phyloP scores from a whole-genome alignment of 1,140 invertebrate genomes.

The Neuroterus valhalla region DNA sequence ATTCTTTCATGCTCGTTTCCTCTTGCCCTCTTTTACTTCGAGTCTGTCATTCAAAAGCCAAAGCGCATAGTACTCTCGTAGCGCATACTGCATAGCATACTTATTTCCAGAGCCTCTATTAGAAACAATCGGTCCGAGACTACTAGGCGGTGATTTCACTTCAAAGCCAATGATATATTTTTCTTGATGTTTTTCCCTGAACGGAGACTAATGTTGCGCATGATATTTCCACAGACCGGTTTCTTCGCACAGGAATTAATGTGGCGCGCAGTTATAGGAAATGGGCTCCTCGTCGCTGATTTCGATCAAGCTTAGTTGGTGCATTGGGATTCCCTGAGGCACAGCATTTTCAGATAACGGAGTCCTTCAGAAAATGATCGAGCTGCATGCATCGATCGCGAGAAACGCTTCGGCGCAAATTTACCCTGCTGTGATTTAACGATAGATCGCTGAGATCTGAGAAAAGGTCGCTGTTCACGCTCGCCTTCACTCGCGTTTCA shows the following conservation, averaged over 20 bases:
- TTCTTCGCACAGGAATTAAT: background rate
- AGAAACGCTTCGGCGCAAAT: constrained; percentile 19
- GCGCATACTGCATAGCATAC: too few relatives aligned
- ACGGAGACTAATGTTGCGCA: constrained; percentile 5
- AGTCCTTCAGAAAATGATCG: background rate
- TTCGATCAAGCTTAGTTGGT: background rate
- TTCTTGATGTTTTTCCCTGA: background rate
- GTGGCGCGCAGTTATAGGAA: background rate
- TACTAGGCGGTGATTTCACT: background rate
- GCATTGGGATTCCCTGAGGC: background rate
- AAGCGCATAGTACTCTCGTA: too few relatives aligned
- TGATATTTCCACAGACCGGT: background rate
- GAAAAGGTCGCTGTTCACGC: constrained; percentile 29
- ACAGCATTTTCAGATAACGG: background rate
- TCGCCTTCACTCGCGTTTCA: constrained; percentile 24
- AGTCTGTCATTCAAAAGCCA: too few relatives aligned
- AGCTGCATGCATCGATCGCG: background rate
- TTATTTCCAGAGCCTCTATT: background rate
- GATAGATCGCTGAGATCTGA: constrained; percentile 14
- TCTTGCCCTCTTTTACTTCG: too few relatives aligned
- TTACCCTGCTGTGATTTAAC: constrained; percentile 1
- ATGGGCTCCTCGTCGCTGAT: background rate
- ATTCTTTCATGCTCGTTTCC: too few relatives aligned
- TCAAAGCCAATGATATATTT: background rate
- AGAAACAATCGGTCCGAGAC: background rate